Evolutionary conservation across 2,113 vertebrate species (phyloP), one percentile per base, ranked within the genome.

Genomic region (Pituophis catenifer): DNA sequence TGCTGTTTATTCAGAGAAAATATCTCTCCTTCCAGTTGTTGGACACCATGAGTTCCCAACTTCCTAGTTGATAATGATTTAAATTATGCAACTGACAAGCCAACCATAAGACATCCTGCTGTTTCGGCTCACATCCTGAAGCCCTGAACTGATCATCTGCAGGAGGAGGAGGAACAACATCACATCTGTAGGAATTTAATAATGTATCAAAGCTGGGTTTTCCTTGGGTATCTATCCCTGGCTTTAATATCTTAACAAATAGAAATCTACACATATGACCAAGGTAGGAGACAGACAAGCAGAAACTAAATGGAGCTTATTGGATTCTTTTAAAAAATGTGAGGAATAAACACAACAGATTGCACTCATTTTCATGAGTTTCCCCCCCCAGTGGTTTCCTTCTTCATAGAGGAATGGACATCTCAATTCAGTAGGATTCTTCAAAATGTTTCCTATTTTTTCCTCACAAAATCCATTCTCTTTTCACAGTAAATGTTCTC

Each of bases 11-110:
- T 75, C 92, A 58, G 62, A 94, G 85, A 96, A 96, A 93, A 85
- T 5, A 85, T 57, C 62, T 86, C 58, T 23, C 88, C 65, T 5
- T 8, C 75, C 33, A 93, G 65, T 86, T 75, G 38, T 94, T 94
- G 95, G 89, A 93, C 92, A 86, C 91, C n/a, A 91, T 96, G 90
- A 95, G 94, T 97, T 94, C 90, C 94, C 94, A 95, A 93, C 92
- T 94, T 95, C n/a, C 57, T 48, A 57, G 70, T 21, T 94, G 81
- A 90, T 92, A 23, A 92, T 62, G 55, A 24, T 95, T 94, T 93
- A 96, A 90, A 59, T 50, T 26, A 89, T 70, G 93, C 33, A 94
- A 21, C 88, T 5, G 0, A 2, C 24, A 86, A 89, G 58, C 53
- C 85, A 85, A 93, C 21, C 44, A 55, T 10, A 91, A 81, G 15